Conservation (phyloP, 2,888 invertebrate genomes). For the Lepidochitona cinerea region DNA sequence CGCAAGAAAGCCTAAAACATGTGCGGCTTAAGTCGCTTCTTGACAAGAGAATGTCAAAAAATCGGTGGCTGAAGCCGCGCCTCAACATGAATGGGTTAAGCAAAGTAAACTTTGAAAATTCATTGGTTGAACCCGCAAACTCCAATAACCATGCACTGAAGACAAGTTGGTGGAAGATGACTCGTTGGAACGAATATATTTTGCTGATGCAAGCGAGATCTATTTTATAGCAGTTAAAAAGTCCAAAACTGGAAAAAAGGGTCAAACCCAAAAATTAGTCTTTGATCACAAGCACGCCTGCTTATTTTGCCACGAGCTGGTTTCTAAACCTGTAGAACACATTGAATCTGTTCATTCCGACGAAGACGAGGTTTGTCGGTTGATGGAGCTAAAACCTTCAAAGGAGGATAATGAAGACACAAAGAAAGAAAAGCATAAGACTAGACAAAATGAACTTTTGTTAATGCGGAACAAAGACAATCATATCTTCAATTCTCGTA, state of each 20-base stretch:
- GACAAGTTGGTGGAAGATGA: no score
- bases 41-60: no score
- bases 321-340: not conserved
- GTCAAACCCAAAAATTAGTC: not conserved
- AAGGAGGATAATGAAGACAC: not conserved
- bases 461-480: not conserved
- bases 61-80: no score
- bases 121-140: no score
- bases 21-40: no score
- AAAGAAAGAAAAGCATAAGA: not conserved
- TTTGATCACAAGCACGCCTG: not conserved
- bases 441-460: not conserved
- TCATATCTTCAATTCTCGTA: not conserved
- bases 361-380: not conserved
- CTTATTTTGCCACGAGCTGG: not conserved
- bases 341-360: not conserved
- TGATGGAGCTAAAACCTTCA: not conserved
- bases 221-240: not conserved
- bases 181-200: not conserved
- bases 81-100: no score
- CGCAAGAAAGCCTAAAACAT: no score
- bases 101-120: no score
- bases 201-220: not conserved
- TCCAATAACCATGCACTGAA: no score
- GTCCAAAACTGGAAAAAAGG: not conserved